Evolutionary conservation across 30 jellyfish, hydroid and myxozoan genomes (phyloP), one percentile per base, ranked within the genome.

Genomic region (Euphysa ruthae): DNA sequence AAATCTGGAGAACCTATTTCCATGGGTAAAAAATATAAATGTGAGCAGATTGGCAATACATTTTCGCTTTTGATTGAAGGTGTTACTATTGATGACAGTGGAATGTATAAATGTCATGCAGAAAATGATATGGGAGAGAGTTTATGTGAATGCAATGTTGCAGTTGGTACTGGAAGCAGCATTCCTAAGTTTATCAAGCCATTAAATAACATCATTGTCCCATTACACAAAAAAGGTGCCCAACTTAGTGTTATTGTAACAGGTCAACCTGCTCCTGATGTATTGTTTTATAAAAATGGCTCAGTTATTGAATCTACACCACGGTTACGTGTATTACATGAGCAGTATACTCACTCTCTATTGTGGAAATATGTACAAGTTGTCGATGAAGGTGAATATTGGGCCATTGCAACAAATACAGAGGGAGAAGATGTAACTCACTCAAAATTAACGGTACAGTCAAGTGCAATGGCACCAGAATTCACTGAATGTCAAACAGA

Each of bases 101-200:
- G 98, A 27, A 66, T 90, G 14, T 90, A 82, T 83, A 76, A 81
- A 50, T 90, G 98, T 35, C 92, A 74, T 49, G 98, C 98, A 12
- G 69, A 77, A 29, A 90, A 81, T 54, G 82, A 55, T 15, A 64
- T 76, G 4, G 69, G 91, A 29, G 92, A 82, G 54, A 92, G 94
- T 6, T 56, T 32, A 32, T 68, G 80, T 68, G 80, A 68, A 68
- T 68, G 80, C 0, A 43, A 68, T 27, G 54, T 43, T 19, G 77
- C 46, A 2, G 54, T 43, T 20, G 55, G 55, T 7, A 75, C 62
- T 13, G 75, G 60, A 15, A 49, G 12, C 10, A 70, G 38, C 13
- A 63, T 82, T 13, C 95, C 93, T 12, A 69, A 50, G 7, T 74
- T 85, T 22, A 54, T 62, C 31, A 71, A 68, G 29, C 63, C 58